Evolutionary conservation across 2,797 vertebrate genomes (phyloP).

Genomic region (Microctenopoma stevenorrisi): DNA sequence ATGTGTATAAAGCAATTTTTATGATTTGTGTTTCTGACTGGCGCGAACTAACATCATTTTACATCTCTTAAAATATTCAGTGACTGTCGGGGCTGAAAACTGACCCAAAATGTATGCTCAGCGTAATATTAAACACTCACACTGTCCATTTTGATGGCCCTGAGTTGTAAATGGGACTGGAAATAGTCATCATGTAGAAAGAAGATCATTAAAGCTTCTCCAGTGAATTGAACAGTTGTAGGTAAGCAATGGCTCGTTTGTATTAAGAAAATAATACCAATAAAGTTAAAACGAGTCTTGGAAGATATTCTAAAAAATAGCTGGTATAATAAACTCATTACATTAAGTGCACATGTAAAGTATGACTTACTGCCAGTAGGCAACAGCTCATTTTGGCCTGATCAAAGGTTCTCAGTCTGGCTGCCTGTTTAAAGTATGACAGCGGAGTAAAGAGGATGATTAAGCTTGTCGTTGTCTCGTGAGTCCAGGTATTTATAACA

Average conservation of each 20-base stretch:
- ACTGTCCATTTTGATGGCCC: neutral
- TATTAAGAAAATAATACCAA: neutral
- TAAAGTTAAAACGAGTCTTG: neutral
- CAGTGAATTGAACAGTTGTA: neutral
- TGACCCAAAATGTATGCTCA: neutral
- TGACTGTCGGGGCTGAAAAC: neutral
- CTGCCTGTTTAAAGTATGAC: conserved; percentile 36
- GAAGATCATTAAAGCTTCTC: neutral
- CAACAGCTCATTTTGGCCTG: conserved; percentile 21
- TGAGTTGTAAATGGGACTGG: neutral
- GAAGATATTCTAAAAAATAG: conserved; percentile 5
- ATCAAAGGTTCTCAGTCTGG: conserved; percentile 34
- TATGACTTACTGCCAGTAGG: conserved; percentile 4
- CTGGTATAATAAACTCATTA: conserved; percentile 2
- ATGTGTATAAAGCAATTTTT: neutral
- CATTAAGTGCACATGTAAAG: conserved; percentile 7
- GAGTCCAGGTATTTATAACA: conserved; percentile 71
- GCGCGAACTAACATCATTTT: neutral
- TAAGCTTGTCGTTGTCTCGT: conserved; percentile 59
- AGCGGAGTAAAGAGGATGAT: conserved; percentile 62
- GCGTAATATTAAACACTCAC: too few relatives aligned
- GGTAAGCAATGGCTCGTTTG: neutral
- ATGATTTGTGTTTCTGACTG: neutral
- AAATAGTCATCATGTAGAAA: neutral
- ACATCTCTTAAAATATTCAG: neutral